Base-by-base conservation (phyloP, 2,797 vertebrate genomes). In the Enteromius argenteus region DNA sequence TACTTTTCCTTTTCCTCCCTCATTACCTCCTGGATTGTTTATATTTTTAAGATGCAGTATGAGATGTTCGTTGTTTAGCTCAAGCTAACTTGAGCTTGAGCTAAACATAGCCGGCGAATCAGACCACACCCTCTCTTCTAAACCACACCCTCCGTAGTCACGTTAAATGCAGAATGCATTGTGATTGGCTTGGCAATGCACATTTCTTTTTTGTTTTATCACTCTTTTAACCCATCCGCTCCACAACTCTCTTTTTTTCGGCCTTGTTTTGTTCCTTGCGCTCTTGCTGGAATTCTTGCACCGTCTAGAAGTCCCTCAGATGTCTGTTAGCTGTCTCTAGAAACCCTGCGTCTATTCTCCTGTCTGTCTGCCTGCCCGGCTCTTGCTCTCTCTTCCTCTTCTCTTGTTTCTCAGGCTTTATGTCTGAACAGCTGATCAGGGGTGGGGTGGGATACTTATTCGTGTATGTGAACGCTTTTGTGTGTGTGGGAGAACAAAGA, bases 401-500 rank as follows among this genome's bases (percentile, higher is more conserved):
- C 69, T 74, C 53, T 83, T 76, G 37, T 83, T 83, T 83, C 71
- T 82, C 53, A 84, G 72, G 68, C 82, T 87, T 85, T 82, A 87
- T 84, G 53, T 83, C 75, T 74, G 79, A 87, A 80, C 86, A 76
- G 83, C 83, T 84, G 73, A 80, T 80, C 79, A 75, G 60, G 80
- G 85, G 83, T 86, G 77, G 87, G 83, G 83, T 83, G 75, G 51
- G 62, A 87, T 73, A 79, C 79, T 71, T 80, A 49, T 79, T 4
- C 79, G 62, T 82, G 51, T 64, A 11, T 80, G 75, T 79, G 35
- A 72, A 79, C 19, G 13, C 49, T 77, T 76, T 71, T 74, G 83
- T 76, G n/a, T 74, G 49, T 81, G 76, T 81, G 84, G 77, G 79
- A 85, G 72, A 88, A 89, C 84, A 87, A 86, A 88, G 79, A 71